Percentiles rank a stretch among this genome's conserved stretches.
Conservation (phyloP, 2,797 vertebrate genomes). For the Sebastes taczanowskii region DNA sequence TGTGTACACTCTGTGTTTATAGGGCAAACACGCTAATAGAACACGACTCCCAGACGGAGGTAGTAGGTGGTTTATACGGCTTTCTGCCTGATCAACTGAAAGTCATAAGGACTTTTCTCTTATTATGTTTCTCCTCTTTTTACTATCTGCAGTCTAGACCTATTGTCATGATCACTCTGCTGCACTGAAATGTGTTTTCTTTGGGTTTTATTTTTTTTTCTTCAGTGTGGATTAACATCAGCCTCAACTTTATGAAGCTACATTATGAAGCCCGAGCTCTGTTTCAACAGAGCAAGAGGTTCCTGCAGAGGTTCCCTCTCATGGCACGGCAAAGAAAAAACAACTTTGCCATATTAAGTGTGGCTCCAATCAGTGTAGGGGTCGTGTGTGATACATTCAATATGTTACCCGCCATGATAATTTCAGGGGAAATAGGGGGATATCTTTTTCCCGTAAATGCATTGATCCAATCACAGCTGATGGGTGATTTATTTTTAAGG, state of each 20-base stretch:
- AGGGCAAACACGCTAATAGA: background rate
- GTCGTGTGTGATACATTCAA: conserved; percentile 3
- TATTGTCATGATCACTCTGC: conserved; percentile 6
- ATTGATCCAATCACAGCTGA: background rate
- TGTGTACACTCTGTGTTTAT: conserved; percentile 21
- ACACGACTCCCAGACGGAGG: background rate
- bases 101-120: conserved; percentile 19
- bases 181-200: background rate
- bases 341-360: background rate
- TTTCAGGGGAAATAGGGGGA: conserved; percentile 1
- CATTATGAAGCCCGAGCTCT: background rate
- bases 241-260: background rate
- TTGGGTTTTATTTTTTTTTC: background rate
- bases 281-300: background rate
- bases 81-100: conserved; percentile 16
- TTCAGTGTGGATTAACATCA: background rate
- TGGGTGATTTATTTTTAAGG: background rate
- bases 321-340: background rate
- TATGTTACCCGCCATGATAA: background rate
- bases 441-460: background rate
- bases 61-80: background rate
- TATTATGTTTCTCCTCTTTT: conserved; percentile 12
- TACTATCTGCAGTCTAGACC: background rate
- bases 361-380: conserved; percentile 8
- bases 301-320: conserved; percentile 7